These are phyloP conservation scores for Melanotaenia nigrans DNA, from an alignment of 2,797 vertebrate species.

Conservation along the genomic window DNA sequence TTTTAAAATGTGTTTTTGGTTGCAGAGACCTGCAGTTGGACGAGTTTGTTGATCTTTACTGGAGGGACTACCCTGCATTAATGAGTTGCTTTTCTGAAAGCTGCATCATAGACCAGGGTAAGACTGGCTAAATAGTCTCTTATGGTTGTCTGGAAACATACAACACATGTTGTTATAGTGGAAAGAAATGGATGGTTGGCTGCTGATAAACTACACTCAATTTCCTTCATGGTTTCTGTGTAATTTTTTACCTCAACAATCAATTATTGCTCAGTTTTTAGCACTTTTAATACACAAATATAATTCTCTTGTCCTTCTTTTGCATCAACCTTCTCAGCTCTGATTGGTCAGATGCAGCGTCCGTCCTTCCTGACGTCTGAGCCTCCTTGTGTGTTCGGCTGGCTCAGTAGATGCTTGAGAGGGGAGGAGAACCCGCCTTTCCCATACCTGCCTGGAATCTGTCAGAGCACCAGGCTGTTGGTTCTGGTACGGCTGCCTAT, in stretches of 20 bases:
- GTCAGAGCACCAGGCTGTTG: constrained; percentile 92
- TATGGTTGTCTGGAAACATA: constrained; percentile 51
- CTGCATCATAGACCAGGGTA: constrained; percentile 90
- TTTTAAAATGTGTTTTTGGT: constrained; percentile 24
- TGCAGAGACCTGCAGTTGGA: constrained; percentile 93
- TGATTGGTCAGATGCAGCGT: constrained; percentile 89
- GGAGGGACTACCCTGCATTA: constrained; percentile 92
- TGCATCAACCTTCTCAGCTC: constrained; percentile 74
- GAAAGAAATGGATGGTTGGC: constrained; percentile 13
- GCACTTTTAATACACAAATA: neutral
- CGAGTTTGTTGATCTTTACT: constrained; percentile 94
- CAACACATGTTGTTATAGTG: constrained; percentile 9
- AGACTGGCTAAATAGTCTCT: constrained; percentile 56
- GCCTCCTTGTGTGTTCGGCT: constrained; percentile 92
- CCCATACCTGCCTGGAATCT: constrained; percentile 91
- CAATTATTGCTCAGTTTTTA: neutral
- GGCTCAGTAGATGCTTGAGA: constrained; percentile 92
- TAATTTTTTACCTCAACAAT: neutral
- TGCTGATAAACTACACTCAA: constrained; percentile 3
- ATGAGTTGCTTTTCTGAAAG: constrained; percentile 88
- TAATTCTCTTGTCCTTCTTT: neutral
- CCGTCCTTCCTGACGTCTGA: constrained; percentile 88
- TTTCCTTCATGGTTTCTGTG: neutral
- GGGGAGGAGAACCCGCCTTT: constrained; percentile 86
- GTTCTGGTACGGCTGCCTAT: constrained; percentile 86